Conservation (phyloP, 2,113 vertebrate species). For the Otocyon megalotis region DNA sequence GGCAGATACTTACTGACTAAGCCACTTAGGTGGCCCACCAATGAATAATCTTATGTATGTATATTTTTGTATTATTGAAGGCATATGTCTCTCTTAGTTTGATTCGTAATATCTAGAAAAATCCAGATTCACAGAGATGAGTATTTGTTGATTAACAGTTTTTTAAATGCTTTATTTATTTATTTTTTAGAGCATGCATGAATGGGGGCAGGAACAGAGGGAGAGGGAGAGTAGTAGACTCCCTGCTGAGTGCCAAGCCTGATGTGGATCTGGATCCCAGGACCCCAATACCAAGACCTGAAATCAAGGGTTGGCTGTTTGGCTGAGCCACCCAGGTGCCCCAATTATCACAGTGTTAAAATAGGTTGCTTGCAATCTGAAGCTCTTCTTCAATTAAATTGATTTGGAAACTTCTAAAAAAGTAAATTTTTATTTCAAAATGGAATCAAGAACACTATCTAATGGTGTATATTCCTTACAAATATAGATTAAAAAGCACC, state of each 20-base stretch:
- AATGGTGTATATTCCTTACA: neutral
- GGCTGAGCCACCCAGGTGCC: neutral
- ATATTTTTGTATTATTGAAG: neutral
- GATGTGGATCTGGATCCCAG: no score
- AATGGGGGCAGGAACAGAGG: no score
- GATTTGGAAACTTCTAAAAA: neutral
- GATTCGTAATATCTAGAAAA: neutral
- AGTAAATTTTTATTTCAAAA: neutral
- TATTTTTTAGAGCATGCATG: no score
- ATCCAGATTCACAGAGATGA: neutral
- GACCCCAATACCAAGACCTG: no score
- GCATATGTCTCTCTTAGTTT: neutral
- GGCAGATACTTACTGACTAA: no score
- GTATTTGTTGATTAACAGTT: neutral
- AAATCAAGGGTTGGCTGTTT: neutral
- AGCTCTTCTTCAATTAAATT: constrained; percentile 12
- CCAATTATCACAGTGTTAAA: neutral
- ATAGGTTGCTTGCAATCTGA: neutral
- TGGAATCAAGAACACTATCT: neutral
- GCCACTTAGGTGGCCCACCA: no score
- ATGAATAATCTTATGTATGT: neutral
- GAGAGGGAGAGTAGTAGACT: no score
- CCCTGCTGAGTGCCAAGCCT: no score
- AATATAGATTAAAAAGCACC: neutral
- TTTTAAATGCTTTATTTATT: no score